Conservation (phyloP, 2,797 vertebrate genomes). For the Eleutherodactylus coqui region DNA sequence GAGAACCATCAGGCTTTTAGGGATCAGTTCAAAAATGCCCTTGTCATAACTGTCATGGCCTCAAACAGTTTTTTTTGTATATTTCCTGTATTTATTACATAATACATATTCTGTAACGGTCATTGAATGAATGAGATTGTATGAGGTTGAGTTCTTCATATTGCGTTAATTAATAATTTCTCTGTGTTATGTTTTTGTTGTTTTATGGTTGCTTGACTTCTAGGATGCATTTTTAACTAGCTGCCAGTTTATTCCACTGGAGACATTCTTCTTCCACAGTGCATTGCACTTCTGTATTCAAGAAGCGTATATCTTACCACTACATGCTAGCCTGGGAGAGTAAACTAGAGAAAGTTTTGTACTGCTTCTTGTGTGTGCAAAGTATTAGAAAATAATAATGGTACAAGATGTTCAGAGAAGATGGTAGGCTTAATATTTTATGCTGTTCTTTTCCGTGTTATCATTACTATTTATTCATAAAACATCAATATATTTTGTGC, state of each 20-base stretch:
- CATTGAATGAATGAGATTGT: background rate
- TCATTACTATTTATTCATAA: conserved; percentile 59
- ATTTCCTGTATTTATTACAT: background rate
- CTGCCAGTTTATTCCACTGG: background rate
- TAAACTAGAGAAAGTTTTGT: background rate
- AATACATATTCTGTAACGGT: background rate
- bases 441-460: conserved; percentile 36
- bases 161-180: background rate
- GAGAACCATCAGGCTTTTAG: too few relatives aligned
- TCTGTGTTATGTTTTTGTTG: background rate
- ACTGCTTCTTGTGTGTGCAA: background rate
- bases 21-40: background rate
- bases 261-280: background rate
- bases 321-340: background rate
- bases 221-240: background rate
- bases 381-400: conserved; percentile 33
- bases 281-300: background rate
- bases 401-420: conserved; percentile 43
- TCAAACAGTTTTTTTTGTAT: background rate
- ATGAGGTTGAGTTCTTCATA: background rate
- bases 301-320: background rate
- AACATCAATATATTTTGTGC: conserved; percentile 54
- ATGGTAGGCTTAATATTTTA: conserved; percentile 50
- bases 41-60: background rate
- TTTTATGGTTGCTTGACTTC: background rate